phyloP scores from a whole-genome alignment of 2,113 vertebrate species.

The Entosphenus tridentatus region DNA sequence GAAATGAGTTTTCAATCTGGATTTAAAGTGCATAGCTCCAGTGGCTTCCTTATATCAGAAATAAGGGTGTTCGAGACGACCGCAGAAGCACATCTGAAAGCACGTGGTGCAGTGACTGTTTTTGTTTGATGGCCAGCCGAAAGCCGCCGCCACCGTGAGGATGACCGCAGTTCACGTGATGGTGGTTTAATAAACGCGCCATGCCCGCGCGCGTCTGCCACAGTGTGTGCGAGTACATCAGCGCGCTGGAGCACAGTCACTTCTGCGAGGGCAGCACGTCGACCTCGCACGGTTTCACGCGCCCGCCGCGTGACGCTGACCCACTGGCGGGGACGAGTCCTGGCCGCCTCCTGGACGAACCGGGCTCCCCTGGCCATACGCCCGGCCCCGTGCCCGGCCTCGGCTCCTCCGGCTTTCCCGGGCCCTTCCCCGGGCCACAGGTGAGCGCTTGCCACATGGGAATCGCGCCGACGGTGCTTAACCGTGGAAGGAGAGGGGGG shows the following conservation, averaged over 20 bases:
- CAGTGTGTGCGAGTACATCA: conserved; percentile 83
- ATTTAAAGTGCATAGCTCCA: no score
- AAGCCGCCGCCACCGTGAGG: no score
- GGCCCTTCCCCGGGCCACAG: background rate
- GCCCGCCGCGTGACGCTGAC: conserved; percentile 24
- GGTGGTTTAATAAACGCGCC: no score
- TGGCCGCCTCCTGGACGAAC: conserved; percentile 21
- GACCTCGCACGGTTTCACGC: background rate
- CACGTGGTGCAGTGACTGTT: no score
- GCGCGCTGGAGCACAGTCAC: conserved; percentile 70
- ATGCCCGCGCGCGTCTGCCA: conserved; percentile 9
- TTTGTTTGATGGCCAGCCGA: no score
- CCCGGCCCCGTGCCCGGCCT: conserved; percentile 38
- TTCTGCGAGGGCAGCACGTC: conserved; percentile 44
- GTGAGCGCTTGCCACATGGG: background rate
- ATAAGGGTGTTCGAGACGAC: no score
- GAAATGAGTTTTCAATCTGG: no score
- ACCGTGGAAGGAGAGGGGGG: no score
- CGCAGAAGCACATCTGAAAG: no score
- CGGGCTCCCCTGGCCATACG: conserved; percentile 21
- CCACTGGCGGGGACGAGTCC: conserved; percentile 22
- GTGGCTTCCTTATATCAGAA: no score
- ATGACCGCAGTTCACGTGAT: no score
- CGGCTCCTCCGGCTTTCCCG: background rate
- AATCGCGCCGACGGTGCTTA: no score